These are phyloP conservation scores for Bathynomus jamesi DNA, from an alignment of 1,140 invertebrate species.

Conservation along the genomic window DNA sequence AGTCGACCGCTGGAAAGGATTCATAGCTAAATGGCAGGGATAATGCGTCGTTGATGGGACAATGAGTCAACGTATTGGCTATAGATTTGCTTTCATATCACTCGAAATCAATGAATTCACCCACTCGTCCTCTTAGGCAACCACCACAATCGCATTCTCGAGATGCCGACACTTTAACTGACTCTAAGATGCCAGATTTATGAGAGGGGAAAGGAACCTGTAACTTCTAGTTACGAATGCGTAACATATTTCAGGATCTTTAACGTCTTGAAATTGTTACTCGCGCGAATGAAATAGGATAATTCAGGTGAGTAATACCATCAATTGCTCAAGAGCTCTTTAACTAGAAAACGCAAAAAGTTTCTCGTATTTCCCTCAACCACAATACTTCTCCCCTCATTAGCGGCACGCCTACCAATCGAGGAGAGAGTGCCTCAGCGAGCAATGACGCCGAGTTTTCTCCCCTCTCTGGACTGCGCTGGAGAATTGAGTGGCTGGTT, in stretches of 20 bases:
- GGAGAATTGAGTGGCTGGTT: constrained; percentile 24
- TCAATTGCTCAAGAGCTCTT: not conserved
- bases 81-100: constrained; percentile 30
- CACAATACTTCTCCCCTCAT: constrained; percentile 27
- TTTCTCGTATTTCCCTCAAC: constrained; percentile 30
- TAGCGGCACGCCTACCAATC: constrained; percentile 23
- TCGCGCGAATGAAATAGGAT: not conserved
- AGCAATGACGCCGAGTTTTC: constrained; percentile 18
- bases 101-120: constrained; percentile 28
- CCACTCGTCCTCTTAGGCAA: too few relatives aligned
- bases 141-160: constrained; percentile 28
- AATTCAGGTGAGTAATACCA: constrained; percentile 1
- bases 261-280: not conserved
- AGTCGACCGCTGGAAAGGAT: constrained; percentile 23
- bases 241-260: not conserved
- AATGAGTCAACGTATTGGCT: constrained; percentile 29
- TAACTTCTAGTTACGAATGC: not conserved
- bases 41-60: constrained; percentile 30
- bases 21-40: constrained; percentile 29
- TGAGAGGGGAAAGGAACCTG: not conserved
- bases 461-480: constrained; percentile 16
- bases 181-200: not conserved
- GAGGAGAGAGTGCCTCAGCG: constrained; percentile 9
- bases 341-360: constrained; percentile 3
- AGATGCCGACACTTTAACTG: constrained; percentile 28